Conservation (phyloP, 2,888 invertebrate species). For the Helobdella robusta region DNA sequence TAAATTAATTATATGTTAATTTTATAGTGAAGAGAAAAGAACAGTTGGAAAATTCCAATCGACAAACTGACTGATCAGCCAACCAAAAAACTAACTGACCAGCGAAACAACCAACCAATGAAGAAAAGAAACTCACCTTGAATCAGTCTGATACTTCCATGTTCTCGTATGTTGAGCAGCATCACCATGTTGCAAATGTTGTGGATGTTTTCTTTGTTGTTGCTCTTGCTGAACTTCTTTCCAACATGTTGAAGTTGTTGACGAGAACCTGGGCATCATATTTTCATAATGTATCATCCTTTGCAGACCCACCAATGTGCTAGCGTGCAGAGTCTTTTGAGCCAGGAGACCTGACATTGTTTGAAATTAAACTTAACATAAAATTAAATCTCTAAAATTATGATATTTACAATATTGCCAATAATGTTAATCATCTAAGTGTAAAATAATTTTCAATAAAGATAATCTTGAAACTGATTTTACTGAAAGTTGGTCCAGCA, state of each 20-base stretch:
- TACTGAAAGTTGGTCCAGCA: too few species aligned
- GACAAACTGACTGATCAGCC: too few species aligned
- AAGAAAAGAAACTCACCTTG: slow-evolving; percentile 52
- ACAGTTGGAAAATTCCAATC: too few species aligned
- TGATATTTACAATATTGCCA: too few species aligned
- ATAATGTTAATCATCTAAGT: too few species aligned
- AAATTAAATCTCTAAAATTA: too few species aligned
- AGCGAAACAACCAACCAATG: not conserved
- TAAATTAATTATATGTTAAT: too few species aligned
- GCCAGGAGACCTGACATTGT: slow-evolving; percentile 40
- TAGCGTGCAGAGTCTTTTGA: slow-evolving; percentile 55
- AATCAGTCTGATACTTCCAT: slow-evolving; percentile 75
- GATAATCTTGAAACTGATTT: too few species aligned
- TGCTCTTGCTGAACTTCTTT: slow-evolving; percentile 82
- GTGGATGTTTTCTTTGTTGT: slow-evolving; percentile 75
- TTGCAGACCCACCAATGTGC: slow-evolving; percentile 59
- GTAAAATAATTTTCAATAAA: too few species aligned
- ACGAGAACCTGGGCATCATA: slow-evolving; percentile 63
- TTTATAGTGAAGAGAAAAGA: too few species aligned
- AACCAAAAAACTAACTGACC: not conserved
- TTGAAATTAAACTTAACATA: too few species aligned
- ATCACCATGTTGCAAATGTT: slow-evolving; percentile 61
- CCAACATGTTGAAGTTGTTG: slow-evolving; percentile 86
- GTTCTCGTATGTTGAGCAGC: slow-evolving; percentile 69
- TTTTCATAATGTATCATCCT: slow-evolving; percentile 68